Evolutionary conservation across 1,140 invertebrate species (phyloP), one percentile per base, ranked within the genome.

Genomic region (Medauroidea extradentata): DNA sequence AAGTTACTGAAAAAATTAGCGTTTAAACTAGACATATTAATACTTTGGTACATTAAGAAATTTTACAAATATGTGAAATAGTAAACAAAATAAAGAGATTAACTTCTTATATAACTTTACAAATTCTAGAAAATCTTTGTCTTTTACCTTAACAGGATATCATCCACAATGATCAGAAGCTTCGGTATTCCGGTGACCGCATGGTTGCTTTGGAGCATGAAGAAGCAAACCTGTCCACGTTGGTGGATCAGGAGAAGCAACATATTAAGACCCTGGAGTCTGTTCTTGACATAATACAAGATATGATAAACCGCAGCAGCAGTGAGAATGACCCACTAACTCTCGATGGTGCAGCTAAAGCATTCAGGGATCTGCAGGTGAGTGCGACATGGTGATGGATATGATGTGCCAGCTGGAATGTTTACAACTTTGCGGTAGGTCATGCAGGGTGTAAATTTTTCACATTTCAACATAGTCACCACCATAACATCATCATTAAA

Each of bases 161-260:
- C 50, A 89, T 98, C 29, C 81, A 86, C 64, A 94, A 93, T 69
- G 91, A 96, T 62, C 83, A 88, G 50, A 85, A 88, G 67, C 80
- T 89, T 24, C 81, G 86, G 14, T 81, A 88, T 68, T 82, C 89
- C 11, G 83, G 85, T 63, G 93, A 98, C 70, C 79, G 87, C 61
- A 82, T 91, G 7, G 79, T 91, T 0, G 85, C 85, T 3, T 73
- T 98, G 11, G 84, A 90, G 64, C 83, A 90, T 60, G 94, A 99
- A 69, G 78, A 89, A 38, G 83, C 84, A 34, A 83, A 83, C 58
- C 76, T 94, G 52, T 78, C 84, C 41, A 82, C 85, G 62, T 74
- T 87, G n/a, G 73, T 93, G 18, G 73, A 80, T 11, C 83, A 93
- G 50, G 91, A 97, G 67, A 82, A 87, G 23, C 76, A 83, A 53